Evolutionary conservation across 2,113 vertebrate genomes (phyloP).

Genomic region (Redunca redunca): DNA sequence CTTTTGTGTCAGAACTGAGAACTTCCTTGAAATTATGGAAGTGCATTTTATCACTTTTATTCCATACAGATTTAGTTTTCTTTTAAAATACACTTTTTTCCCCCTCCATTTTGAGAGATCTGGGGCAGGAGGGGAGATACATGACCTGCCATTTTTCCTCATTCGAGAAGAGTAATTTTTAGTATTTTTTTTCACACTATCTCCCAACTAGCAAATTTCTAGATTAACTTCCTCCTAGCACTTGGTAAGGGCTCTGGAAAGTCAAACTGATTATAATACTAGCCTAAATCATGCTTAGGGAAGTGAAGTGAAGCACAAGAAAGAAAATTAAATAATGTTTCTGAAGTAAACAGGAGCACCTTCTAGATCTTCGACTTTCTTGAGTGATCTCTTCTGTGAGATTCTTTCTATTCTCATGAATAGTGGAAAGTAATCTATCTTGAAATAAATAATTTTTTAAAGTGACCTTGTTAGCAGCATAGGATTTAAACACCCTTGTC

Average conservation of each 20-base stretch:
- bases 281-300: background rate
- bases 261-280: conserved; percentile 8
- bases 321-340: background rate
- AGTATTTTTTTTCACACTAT: background rate
- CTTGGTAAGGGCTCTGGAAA: conserved; percentile 1
- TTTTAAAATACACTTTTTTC: background rate
- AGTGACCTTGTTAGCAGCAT: background rate
- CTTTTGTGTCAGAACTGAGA: background rate
- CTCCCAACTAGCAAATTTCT: background rate
- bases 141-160: background rate
- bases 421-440: background rate
- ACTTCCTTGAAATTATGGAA: background rate
- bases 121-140: background rate
- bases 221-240: background rate
- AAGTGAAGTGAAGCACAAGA: background rate
- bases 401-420: background rate
- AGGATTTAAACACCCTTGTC: background rate
- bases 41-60: background rate
- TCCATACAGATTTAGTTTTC: background rate
- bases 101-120: background rate
- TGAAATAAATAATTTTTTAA: background rate
- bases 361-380: background rate
- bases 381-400: background rate
- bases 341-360: background rate
- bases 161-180: background rate